phyloP scores from a whole-genome alignment of 1,140 invertebrate species.

The Trichomalopsis sarcophagae region DNA sequence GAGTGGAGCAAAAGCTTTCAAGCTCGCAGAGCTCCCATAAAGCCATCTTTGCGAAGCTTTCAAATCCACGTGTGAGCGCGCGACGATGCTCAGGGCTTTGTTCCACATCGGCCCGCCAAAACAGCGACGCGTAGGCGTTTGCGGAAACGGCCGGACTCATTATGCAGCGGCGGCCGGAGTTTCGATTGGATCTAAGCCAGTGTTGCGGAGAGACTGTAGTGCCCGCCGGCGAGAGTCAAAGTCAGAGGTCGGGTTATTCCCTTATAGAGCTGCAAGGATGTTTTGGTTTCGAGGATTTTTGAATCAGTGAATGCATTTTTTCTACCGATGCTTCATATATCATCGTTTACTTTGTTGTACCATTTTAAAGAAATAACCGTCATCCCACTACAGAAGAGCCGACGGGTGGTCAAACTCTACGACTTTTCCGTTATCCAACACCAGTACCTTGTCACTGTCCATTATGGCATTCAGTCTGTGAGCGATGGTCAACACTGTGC shows the following conservation, averaged over 20 bases:
- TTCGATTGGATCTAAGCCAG: constrained; percentile 3
- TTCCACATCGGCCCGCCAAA: background rate
- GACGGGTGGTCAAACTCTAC: constrained; percentile 77
- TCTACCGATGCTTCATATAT: no score
- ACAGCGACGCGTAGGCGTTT: background rate
- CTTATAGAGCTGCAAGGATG: no score
- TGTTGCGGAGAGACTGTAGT: background rate
- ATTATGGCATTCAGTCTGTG: constrained; percentile 80
- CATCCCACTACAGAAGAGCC: constrained; percentile 70
- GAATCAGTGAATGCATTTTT: no score
- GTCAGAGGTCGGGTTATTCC: background rate
- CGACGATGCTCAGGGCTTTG: background rate
- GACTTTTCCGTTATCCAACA: constrained; percentile 76
- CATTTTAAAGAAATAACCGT: constrained; percentile 61
- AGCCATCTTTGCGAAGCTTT: background rate
- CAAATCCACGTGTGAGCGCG: background rate
- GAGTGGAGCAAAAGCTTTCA: no score
- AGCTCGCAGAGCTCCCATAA: no score
- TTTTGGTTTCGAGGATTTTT: no score
- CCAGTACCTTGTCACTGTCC: constrained; percentile 77
- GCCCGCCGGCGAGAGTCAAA: background rate
- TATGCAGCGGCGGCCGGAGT: background rate
- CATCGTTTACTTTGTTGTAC: no score
- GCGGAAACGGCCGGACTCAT: background rate
- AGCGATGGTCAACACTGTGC: constrained; percentile 82